Percentiles rank a stretch among this genome's conserved stretches.
These are phyloP conservation scores for Trididemnum miniatum DNA, from an alignment of 23 tunicate species.

Conservation along the genomic window DNA sequence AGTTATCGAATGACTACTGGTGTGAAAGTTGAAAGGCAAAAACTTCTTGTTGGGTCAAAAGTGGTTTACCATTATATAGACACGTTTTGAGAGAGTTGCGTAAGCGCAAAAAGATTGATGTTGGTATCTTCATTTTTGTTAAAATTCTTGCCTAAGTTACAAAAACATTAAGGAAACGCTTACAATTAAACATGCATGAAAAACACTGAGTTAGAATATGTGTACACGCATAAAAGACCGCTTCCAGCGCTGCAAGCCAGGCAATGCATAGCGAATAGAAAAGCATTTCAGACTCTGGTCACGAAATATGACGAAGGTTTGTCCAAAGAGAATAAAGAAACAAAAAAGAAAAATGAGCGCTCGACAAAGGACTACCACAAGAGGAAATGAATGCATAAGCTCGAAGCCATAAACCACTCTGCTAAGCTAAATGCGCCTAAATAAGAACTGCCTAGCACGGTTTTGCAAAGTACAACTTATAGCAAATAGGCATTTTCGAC, in stretches of 20 bases:
- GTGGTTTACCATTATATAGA: background rate
- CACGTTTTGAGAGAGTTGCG: too few species aligned
- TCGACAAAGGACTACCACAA: background rate
- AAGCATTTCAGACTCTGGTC: too few species aligned
- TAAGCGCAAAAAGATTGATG: too few species aligned
- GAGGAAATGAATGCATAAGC: conserved; percentile 29
- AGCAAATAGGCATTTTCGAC: too few species aligned
- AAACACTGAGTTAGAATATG: too few species aligned
- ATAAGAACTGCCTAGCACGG: background rate
- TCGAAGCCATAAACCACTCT: conserved; percentile 17
- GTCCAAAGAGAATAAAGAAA: background rate
- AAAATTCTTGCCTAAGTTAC: too few species aligned
- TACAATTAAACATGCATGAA: too few species aligned
- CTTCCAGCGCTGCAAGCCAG: too few species aligned
- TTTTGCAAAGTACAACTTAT: background rate
- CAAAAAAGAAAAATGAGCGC: background rate
- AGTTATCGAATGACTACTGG: background rate
- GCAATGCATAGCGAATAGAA: too few species aligned
- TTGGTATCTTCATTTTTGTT: too few species aligned
- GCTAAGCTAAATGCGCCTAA: background rate
- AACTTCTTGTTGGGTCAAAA: background rate
- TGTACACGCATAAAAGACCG: too few species aligned
- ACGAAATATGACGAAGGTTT: conserved; percentile 11
- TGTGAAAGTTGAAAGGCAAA: background rate
- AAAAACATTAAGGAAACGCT: too few species aligned